A percentile compares a stretch with the other conserved stretches of the same genome.
phyloP scores from a whole-genome alignment of 2,888 invertebrate species.

The Hemicrepidius hirtus region DNA sequence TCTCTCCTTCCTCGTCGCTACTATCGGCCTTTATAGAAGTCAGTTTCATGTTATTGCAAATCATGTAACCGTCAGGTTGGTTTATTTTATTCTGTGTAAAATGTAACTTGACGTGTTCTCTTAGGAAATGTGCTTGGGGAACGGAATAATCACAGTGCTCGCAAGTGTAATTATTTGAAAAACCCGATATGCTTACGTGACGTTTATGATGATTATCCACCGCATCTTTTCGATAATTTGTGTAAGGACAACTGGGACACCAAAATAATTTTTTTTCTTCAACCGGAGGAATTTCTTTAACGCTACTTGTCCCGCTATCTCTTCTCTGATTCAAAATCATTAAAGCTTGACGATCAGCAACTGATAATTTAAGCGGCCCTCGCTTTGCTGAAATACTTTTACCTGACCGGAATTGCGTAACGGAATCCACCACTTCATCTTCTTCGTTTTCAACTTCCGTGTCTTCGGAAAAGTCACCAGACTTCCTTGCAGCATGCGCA shows the following conservation, averaged over 20 bases:
- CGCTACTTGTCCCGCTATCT: slow-evolving; percentile 70
- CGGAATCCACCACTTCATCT: slow-evolving; percentile 57
- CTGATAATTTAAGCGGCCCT: slow-evolving; percentile 73
- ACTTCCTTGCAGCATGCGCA: slow-evolving; percentile 76
- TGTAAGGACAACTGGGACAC: slow-evolving; percentile 88
- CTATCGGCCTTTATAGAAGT: slow-evolving; percentile 74
- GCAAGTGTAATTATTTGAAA: slow-evolving; percentile 80
- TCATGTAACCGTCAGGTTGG: slow-evolving; percentile 77
- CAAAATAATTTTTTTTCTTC: slow-evolving; percentile 79
- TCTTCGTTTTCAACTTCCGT: slow-evolving; percentile 66
- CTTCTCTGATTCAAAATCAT: slow-evolving; percentile 76
- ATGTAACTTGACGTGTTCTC: slow-evolving; percentile 88
- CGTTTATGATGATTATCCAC: slow-evolving; percentile 85
- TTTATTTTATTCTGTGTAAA: slow-evolving; percentile 77
- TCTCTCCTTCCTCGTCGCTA: slow-evolving; percentile 58
- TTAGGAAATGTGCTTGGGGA: slow-evolving; percentile 82
- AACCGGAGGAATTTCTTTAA: slow-evolving; percentile 65
- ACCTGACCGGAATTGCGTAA: slow-evolving; percentile 42
- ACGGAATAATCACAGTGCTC: slow-evolving; percentile 89
- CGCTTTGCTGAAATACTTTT: slow-evolving; percentile 64
- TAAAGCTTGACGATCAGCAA: slow-evolving; percentile 79
- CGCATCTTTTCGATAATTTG: slow-evolving; percentile 82
- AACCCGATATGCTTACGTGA: slow-evolving; percentile 79
- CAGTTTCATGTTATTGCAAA: slow-evolving; percentile 77
- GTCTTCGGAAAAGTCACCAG: slow-evolving; percentile 63